phyloP scores from a whole-genome alignment of 2,888 invertebrate species.

The Drosophila pullipes region DNA sequence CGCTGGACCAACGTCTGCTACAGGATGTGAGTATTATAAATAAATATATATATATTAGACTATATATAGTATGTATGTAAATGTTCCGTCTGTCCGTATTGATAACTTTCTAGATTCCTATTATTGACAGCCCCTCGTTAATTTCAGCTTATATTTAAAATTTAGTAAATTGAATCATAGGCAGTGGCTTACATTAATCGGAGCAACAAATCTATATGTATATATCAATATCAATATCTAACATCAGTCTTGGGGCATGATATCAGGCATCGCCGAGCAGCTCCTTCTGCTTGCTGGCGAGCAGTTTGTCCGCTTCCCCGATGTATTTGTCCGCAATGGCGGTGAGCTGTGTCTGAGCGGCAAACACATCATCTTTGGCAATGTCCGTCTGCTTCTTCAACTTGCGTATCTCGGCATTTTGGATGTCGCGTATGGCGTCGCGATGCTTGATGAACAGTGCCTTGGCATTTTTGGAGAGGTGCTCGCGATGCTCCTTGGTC shows the following conservation, averaged over 20 bases:
- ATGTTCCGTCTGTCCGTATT: neutral
- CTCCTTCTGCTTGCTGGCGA: constrained; percentile 91
- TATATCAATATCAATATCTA: constrained; percentile 1
- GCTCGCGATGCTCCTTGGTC: constrained; percentile 96
- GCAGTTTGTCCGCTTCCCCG: constrained; percentile 88
- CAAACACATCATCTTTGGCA: constrained; percentile 90
- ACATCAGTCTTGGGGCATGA: constrained; percentile 52
- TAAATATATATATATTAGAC: neutral
- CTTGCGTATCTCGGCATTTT: constrained; percentile 90
- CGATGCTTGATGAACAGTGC: constrained; percentile 91
- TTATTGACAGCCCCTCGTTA: neutral
- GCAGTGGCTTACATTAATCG: constrained; percentile 23
- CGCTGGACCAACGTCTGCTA: constrained; percentile 64
- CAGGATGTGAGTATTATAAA: constrained; percentile 68
- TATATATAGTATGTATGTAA: too few species aligned
- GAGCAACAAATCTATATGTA: neutral
- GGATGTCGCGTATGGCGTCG: constrained; percentile 91
- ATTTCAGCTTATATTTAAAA: constrained; percentile 2
- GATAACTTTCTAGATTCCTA: neutral
- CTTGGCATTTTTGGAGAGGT: constrained; percentile 95
- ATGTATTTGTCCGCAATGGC: constrained; percentile 90
- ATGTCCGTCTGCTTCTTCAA: constrained; percentile 90
- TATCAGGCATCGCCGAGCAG: constrained; percentile 87
- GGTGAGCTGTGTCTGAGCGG: constrained; percentile 90
- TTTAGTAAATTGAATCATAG: constrained; percentile 4